Percentiles rank a stretch among this genome's conserved stretches.
Evolutionary conservation across 2,888 invertebrate genomes (phyloP).

Genomic region (Thelaira solivaga): DNA sequence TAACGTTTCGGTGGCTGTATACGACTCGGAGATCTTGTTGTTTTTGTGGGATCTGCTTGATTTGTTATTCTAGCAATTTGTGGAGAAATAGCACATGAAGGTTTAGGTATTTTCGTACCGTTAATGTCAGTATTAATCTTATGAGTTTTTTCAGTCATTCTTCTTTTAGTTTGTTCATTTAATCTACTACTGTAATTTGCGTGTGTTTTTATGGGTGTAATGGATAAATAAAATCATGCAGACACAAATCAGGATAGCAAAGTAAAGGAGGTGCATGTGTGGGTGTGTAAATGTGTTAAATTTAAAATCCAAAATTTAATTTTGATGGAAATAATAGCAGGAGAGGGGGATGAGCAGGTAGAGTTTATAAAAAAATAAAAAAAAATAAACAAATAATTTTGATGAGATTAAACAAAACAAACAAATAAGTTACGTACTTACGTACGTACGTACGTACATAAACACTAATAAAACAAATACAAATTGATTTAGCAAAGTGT

Average conservation of each 20-base stretch:
- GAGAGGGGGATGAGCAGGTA: slow-evolving; percentile 20
- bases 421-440: background rate
- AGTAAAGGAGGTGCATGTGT: background rate
- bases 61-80: slow-evolving; percentile 72
- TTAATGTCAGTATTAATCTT: slow-evolving; percentile 47
- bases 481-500: no score
- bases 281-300: background rate
- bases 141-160: slow-evolving; percentile 31
- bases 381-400: slow-evolving; percentile 53
- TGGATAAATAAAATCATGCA: slow-evolving; percentile 38
- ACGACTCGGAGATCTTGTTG: slow-evolving; percentile 76
- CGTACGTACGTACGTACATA: background rate
- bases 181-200: slow-evolving; percentile 54
- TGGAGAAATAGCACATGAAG: slow-evolving; percentile 68
- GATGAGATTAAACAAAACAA: slow-evolving; percentile 19
- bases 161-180: slow-evolving; percentile 34
- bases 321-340: slow-evolving; percentile 22
- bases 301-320: slow-evolving; percentile 32
- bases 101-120: slow-evolving; percentile 61
- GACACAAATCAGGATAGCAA: background rate
- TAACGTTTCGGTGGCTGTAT: slow-evolving; percentile 77
- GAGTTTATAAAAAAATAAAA: slow-evolving; percentile 52
- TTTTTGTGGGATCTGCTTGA: slow-evolving; percentile 67
- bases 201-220: background rate
- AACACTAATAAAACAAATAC: no score